These are phyloP conservation scores for Eupithecia insigniata DNA, from an alignment of 2,888 invertebrate species.

Conservation along the genomic window DNA sequence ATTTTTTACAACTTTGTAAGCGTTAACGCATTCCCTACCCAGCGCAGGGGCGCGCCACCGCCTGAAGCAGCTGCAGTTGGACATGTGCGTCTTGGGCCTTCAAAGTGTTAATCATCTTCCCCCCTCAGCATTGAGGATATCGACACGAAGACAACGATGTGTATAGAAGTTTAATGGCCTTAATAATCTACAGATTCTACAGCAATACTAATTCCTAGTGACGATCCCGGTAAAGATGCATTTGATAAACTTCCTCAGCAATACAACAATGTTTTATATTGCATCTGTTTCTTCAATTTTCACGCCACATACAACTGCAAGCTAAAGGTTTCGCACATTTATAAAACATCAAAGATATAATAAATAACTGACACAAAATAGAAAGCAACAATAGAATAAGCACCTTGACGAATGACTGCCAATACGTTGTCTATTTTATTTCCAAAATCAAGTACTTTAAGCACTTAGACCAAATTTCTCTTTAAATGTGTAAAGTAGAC, in stretches of 20 bases:
- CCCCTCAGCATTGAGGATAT: not conserved
- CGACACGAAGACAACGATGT: not conserved
- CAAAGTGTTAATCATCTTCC: too few relatives aligned
- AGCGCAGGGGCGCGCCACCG: too few relatives aligned
- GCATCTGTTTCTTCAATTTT: constrained; percentile 20
- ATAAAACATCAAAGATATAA: constrained; percentile 43
- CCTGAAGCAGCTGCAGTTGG: too few relatives aligned
- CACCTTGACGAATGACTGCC: constrained; percentile 72
- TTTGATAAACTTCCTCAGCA: constrained; percentile 1
- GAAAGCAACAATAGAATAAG: constrained; percentile 55
- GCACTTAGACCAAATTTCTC: constrained; percentile 16
- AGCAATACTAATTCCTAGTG: not conserved
- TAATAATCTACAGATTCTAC: not conserved
- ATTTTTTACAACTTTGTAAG: too few relatives aligned
- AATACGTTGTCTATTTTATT: constrained; percentile 62
- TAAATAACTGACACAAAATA: constrained; percentile 56
- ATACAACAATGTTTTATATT: not conserved
- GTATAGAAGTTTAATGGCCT: not conserved
- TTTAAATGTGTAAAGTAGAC: constrained; percentile 8
- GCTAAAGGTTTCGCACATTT: constrained; percentile 36
- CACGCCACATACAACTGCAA: constrained; percentile 11
- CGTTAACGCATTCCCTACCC: too few relatives aligned
- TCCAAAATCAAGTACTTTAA: constrained; percentile 37
- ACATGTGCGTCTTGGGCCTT: too few relatives aligned
- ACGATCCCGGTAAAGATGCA: not conserved